These are phyloP conservation scores for Dinoponera quadriceps DNA, from an alignment of 1,140 invertebrate species.

Conservation along the genomic window DNA sequence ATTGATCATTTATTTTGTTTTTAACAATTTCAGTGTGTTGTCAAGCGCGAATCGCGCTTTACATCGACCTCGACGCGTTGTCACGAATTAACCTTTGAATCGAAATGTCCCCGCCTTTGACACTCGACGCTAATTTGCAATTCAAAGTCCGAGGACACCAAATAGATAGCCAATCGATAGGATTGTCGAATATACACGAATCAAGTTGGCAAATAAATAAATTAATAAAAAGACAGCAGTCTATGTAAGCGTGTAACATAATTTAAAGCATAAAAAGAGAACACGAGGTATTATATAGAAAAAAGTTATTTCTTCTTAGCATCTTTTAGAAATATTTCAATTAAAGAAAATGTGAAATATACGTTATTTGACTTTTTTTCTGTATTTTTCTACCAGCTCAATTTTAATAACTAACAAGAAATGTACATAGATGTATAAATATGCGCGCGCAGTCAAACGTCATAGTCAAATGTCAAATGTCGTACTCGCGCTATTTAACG, in stretches of 20 bases:
- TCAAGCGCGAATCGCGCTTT: neutral
- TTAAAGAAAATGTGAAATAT: too few relatives aligned
- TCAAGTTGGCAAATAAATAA: neutral
- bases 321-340: neutral
- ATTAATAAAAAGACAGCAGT: neutral
- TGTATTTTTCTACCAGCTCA: neutral
- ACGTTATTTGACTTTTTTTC: too few relatives aligned
- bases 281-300: neutral
- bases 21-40: neutral
- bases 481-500: neutral
- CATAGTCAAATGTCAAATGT: neutral
- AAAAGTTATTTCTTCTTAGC: neutral
- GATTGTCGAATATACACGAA: neutral
- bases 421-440: neutral
- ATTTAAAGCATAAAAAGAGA: neutral
- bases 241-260: neutral
- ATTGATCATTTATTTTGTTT: slow-evolving; percentile 7
- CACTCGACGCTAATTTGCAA: slow-evolving; percentile 23
- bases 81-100: slow-evolving; percentile 33
- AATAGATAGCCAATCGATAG: neutral
- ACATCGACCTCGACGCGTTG: neutral
- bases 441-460: neutral
- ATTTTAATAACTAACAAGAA: neutral
- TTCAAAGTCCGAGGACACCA: neutral
- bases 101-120: neutral